Evolutionary conservation across 2,797 vertebrate genomes (phyloP).

Genomic region (Cygnus olor): DNA sequence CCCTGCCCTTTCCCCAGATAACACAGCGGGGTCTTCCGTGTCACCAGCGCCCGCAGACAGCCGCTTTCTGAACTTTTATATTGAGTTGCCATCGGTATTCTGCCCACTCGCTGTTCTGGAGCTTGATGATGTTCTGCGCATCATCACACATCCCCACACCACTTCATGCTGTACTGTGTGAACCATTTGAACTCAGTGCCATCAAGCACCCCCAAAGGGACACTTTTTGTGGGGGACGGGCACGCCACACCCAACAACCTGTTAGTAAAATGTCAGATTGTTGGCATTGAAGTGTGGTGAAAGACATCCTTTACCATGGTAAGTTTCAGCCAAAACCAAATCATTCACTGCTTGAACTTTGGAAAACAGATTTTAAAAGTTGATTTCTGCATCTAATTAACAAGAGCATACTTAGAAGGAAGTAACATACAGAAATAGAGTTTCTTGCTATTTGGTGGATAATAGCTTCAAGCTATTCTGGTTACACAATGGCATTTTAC

Average conservation of each 20-base stretch:
- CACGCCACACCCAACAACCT: neutral
- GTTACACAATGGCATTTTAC: neutral
- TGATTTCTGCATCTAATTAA: neutral
- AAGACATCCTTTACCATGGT: rapidly evolving
- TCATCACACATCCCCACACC: too few species aligned
- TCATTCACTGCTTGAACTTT: neutral
- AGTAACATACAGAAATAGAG: neutral
- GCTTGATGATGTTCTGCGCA: rapidly evolving
- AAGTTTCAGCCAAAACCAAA: neutral
- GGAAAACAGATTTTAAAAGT: neutral
- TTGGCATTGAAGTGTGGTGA: neutral
- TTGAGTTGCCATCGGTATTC: rapidly evolving
- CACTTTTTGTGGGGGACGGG: too few species aligned
- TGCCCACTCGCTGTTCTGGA: neutral
- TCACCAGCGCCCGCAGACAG: neutral
- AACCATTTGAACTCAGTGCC: rapidly evolving
- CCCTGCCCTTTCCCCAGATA: neutral
- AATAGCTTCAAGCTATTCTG: neutral
- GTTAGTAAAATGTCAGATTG: too few species aligned
- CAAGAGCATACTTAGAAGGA: rapidly evolving
- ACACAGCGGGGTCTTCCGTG: rapidly evolving
- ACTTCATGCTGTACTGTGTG: neutral
- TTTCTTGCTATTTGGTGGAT: neutral
- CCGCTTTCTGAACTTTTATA: rapidly evolving
- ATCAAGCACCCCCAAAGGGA: rapidly evolving